phyloP scores from a whole-genome alignment of 2,888 invertebrate species.

The Bedellia somnulentella region DNA sequence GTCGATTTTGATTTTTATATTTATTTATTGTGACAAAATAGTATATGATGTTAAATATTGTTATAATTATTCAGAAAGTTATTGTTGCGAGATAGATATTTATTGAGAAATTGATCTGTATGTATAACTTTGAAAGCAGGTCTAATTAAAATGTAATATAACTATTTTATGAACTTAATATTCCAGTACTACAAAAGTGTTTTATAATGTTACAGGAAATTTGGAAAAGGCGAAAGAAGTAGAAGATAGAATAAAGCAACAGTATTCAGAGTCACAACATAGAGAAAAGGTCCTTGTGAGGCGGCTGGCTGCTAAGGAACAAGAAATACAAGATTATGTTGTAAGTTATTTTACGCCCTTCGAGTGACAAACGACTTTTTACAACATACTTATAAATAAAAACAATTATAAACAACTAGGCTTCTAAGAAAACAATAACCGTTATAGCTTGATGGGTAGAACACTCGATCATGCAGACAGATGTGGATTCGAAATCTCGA shows the following conservation, averaged over 20 bases:
- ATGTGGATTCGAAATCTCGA: no score
- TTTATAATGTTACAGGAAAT: conserved; percentile 55
- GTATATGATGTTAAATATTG: background rate
- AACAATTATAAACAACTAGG: no score
- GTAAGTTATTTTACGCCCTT: conserved; percentile 58
- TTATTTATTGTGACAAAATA: background rate
- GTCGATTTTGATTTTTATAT: conserved; percentile 36
- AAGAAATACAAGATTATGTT: conserved; percentile 94
- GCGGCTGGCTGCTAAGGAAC: conserved; percentile 91
- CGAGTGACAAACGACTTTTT: background rate
- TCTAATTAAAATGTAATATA: background rate
- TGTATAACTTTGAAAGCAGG: no score
- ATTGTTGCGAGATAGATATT: background rate
- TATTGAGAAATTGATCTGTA: background rate
- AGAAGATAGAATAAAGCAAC: conserved; percentile 78
- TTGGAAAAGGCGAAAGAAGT: conserved; percentile 72
- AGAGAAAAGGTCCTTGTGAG: conserved; percentile 91
- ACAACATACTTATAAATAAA: background rate
- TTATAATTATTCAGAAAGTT: background rate
- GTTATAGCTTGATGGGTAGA: no score
- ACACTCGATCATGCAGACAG: no score
- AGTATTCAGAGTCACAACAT: conserved; percentile 83
- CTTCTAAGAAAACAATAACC: no score
- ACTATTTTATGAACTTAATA: no score
- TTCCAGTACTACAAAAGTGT: no score